A percentile compares a stretch with the other conserved stretches of the same genome.
Conservation (phyloP, 2,888 invertebrate genomes). For the Hyppa rectilinea region DNA sequence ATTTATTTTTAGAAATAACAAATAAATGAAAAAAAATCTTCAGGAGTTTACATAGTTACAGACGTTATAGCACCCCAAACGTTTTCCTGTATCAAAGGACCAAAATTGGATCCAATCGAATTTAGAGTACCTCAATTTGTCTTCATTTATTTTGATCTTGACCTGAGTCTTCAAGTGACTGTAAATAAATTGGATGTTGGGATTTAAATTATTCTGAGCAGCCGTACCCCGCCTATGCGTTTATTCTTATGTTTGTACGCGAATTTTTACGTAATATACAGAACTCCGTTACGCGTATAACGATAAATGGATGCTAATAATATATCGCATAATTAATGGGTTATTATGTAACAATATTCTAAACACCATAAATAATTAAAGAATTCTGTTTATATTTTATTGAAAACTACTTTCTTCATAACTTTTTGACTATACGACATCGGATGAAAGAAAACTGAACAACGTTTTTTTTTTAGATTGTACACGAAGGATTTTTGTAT, state of each 20-base stretch:
- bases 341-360: not conserved
- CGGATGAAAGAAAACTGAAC: not conserved
- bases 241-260: not conserved
- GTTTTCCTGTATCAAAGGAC: constrained; percentile 56
- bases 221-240: constrained; percentile 6
- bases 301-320: not conserved
- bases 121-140: constrained; percentile 66
- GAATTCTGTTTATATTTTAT: not conserved
- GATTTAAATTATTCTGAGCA: constrained; percentile 60
- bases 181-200: constrained; percentile 63
- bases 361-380: not conserved
- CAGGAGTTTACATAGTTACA: constrained; percentile 54
- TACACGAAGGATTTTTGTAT: constrained; percentile 5
- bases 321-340: no score
- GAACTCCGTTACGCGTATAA: not conserved
- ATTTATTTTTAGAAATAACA: constrained; percentile 40
- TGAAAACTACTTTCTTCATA: not conserved
- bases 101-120: constrained; percentile 66
- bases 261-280: not conserved
- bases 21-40: constrained; percentile 33
- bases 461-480: no score
- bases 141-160: constrained; percentile 69
- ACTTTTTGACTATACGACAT: not conserved
- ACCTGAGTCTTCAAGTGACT: constrained; percentile 59
- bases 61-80: constrained; percentile 44